Evolutionary conservation across 2,797 vertebrate species (phyloP), one percentile per base, ranked within the genome.

Genomic region (Buceros bicornis): DNA sequence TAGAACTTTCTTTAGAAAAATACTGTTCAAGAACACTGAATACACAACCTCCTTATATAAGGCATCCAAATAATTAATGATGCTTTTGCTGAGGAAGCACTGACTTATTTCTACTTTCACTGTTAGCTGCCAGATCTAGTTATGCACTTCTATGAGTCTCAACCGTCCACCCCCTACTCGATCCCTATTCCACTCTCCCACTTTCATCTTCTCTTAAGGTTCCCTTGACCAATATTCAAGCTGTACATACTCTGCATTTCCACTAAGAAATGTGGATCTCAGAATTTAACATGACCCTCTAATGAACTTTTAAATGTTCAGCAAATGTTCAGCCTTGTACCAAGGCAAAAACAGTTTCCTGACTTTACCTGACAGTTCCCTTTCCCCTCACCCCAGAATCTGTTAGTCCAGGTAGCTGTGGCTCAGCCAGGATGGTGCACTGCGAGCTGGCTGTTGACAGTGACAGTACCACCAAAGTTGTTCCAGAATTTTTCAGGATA

Each of bases 11-110:
- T 70, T 67, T 37, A 29, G 50, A 69, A 83, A 90, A 82, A 62
- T 14, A 35, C 7, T 79, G 61, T 71, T 87, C 45, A 93, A 61
- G 45, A 77, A 77, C 16, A 64, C 18, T 58, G 37, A 57, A 21
- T 72, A 56, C 13, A 29, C 8, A 95, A 54, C 17, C 31, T 86
- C 29, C 31, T 94, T 90, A 48, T 28, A 60, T 82, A 95, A 92
- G 45, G 22, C 21, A 66, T 58, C 24, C 54, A 73, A 95, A 90
- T 89, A 92, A 79, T 84, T 93, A 79, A 90, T 79, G 31, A 85
- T 56, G n/a, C 3, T 70, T 4, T 83, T 0, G 0, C 70, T 82
- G 80, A 79, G 56, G 47, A 94, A 62, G 12, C 21, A 37, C 13
- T 54, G 26, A 62, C 25, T 89, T 28, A 33, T 35, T 90, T 87